phyloP scores from a whole-genome alignment of 2,113 vertebrate species.

The Psammodynastes pulverulentus region DNA sequence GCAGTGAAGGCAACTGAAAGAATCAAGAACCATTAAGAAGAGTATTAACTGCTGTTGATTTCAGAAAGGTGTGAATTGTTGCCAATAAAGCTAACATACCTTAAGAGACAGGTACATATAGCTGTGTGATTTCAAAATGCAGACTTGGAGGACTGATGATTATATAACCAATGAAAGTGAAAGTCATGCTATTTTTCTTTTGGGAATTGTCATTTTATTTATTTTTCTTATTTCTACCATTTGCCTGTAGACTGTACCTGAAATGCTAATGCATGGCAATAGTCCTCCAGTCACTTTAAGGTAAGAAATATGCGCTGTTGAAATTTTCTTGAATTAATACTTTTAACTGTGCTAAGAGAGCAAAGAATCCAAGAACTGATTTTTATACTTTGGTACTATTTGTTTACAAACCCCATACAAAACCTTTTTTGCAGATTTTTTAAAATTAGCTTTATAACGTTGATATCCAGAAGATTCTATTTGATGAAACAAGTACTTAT shows the following conservation, averaged over 20 bases:
- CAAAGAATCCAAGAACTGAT: neutral
- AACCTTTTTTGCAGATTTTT: neutral
- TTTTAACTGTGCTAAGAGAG: neutral
- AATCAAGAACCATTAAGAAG: neutral
- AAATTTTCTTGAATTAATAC: neutral
- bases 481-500: neutral
- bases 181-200: neutral
- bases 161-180: neutral
- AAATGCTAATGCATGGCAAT: constrained; percentile 78
- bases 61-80: neutral
- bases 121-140: neutral
- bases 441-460: neutral
- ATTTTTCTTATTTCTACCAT: constrained; percentile 7
- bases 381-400: neutral
- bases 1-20: neutral
- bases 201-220: constrained; percentile 21
- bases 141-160: neutral
- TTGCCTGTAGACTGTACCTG: constrained; percentile 79
- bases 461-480: neutral
- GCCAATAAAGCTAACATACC: neutral
- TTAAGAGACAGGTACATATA: neutral
- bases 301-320: constrained; percentile 66
- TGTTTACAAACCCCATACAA: neutral
- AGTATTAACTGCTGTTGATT: neutral
- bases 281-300: constrained; percentile 72